Evolutionary conservation across 2,888 invertebrate genomes (phyloP).

Genomic region (Heliconius cydno): DNA sequence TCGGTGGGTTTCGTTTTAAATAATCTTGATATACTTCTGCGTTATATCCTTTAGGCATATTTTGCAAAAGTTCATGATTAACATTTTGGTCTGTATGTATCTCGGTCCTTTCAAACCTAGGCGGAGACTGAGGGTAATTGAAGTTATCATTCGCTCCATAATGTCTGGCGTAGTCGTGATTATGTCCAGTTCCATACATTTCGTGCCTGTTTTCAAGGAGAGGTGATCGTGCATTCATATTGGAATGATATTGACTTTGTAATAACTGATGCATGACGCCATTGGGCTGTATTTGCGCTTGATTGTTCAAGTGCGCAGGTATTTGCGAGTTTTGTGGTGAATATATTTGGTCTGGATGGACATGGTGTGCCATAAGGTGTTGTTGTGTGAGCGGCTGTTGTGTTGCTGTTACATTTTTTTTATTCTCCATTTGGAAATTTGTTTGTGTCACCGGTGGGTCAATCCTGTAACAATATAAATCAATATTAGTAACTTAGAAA

Average conservation of each 20-base stretch:
- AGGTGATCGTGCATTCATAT: slow-evolving; percentile 78
- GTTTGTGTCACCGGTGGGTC: slow-evolving; percentile 87
- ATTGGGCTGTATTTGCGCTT: slow-evolving; percentile 78
- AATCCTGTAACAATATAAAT: slow-evolving; percentile 82
- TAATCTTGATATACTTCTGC: slow-evolving; percentile 84
- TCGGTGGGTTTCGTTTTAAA: slow-evolving; percentile 83
- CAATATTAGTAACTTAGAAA: not conserved
- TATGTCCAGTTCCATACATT: slow-evolving; percentile 81
- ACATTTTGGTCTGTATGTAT: slow-evolving; percentile 75
- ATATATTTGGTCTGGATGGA: slow-evolving; percentile 78
- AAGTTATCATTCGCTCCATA: slow-evolving; percentile 83
- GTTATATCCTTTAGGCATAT: slow-evolving; percentile 81
- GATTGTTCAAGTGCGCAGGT: slow-evolving; percentile 69
- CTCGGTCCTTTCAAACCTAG: slow-evolving; percentile 73
- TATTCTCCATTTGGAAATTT: slow-evolving; percentile 86
- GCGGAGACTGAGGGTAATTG: slow-evolving; percentile 79
- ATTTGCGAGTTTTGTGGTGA: slow-evolving; percentile 77
- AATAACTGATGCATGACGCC: slow-evolving; percentile 83
- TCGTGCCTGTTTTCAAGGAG: slow-evolving; percentile 83
- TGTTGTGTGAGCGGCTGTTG: slow-evolving; percentile 83
- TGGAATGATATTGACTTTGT: slow-evolving; percentile 77
- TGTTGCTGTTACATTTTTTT: slow-evolving; percentile 80
- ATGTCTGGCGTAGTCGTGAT: slow-evolving; percentile 80
- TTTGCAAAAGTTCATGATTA: slow-evolving; percentile 75
- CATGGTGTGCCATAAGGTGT: slow-evolving; percentile 78